A percentile compares a stretch with the other conserved stretches of the same genome.
Conservation (phyloP, 1,140 invertebrate genomes). For the Bombus fervidus region DNA sequence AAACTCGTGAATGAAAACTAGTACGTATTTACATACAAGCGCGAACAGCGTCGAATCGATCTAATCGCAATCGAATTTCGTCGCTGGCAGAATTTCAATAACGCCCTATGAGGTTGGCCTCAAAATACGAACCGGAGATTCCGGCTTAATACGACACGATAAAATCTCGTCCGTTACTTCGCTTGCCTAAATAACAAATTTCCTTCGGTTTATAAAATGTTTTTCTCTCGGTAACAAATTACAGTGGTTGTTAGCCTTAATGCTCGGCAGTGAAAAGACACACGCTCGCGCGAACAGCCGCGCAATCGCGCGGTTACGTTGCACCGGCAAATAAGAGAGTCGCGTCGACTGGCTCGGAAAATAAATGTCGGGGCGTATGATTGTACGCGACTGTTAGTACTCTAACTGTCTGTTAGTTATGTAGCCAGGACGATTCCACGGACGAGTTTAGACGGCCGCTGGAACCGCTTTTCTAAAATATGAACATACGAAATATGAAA, state of each 20-base stretch:
- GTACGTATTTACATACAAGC: background rate
- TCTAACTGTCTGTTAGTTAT: background rate
- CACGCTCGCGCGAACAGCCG: too few species aligned
- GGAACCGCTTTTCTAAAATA: background rate
- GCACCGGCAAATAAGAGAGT: background rate
- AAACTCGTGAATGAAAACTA: background rate
- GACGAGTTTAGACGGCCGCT: too few species aligned
- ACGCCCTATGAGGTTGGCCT: background rate
- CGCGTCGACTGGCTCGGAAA: conserved; percentile 2
- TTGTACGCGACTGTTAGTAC: conserved; percentile 1
- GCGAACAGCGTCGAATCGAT: background rate
- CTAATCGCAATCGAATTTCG: conserved; percentile 27
- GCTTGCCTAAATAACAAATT: conserved; percentile 24
- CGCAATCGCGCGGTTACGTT: background rate
- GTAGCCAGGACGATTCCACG: background rate
- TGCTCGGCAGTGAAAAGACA: background rate
- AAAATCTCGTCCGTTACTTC: background rate
- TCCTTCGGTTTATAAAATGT: background rate
- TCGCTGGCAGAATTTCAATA: conserved; percentile 24
- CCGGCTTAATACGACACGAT: background rate
- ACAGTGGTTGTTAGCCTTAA: background rate
- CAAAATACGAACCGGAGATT: background rate
- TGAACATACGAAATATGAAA: background rate
- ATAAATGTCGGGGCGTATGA: conserved; percentile 16
- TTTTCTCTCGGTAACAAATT: background rate